A percentile compares a stretch with the other conserved stretches of the same genome.
Conservation (phyloP, 2,113 vertebrate species). For the Nerophis ophidion region DNA sequence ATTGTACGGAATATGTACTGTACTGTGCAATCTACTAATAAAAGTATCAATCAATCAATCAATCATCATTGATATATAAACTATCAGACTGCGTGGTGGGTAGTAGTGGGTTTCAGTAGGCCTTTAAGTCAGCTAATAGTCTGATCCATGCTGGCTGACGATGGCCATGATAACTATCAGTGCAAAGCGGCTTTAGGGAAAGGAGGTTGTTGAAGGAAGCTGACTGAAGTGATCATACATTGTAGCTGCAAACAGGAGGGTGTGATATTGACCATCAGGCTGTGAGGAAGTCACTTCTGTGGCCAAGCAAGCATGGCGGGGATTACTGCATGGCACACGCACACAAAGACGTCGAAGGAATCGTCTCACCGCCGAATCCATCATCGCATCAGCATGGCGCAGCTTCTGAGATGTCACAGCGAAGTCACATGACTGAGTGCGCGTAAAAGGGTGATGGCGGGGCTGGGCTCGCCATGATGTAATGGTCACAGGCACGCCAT, state of each 20-base stretch:
- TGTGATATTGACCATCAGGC: not conserved
- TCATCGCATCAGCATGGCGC: slow-evolving; percentile 36
- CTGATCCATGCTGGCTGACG: slow-evolving; percentile 47
- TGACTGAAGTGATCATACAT: slow-evolving; percentile 1
- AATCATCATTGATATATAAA: too few species aligned
- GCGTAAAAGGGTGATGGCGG: not conserved
- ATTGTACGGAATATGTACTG: too few species aligned
- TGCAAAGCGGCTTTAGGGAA: slow-evolving; percentile 57
- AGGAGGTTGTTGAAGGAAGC: slow-evolving; percentile 21
- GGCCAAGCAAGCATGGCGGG: not conserved
- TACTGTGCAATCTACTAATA: too few species aligned
- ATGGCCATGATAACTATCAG: slow-evolving; percentile 55
- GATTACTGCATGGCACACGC: not conserved
- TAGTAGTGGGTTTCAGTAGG: too few species aligned
- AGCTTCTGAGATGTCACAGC: slow-evolving; percentile 27
- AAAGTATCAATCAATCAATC: too few species aligned
- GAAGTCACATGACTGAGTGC: slow-evolving; percentile 43
- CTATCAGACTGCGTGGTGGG: too few species aligned
- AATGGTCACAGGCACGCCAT: slow-evolving; percentile 47
- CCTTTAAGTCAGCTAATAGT: slow-evolving; percentile 39
- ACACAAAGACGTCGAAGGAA: slow-evolving; percentile 33
- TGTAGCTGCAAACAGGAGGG: not conserved
- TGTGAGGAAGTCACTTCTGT: not conserved
- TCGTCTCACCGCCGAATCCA: slow-evolving; percentile 34
- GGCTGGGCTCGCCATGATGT: slow-evolving; percentile 40